phyloP scores from a whole-genome alignment of 1,140 invertebrate genomes.

The Popillia japonica region DNA sequence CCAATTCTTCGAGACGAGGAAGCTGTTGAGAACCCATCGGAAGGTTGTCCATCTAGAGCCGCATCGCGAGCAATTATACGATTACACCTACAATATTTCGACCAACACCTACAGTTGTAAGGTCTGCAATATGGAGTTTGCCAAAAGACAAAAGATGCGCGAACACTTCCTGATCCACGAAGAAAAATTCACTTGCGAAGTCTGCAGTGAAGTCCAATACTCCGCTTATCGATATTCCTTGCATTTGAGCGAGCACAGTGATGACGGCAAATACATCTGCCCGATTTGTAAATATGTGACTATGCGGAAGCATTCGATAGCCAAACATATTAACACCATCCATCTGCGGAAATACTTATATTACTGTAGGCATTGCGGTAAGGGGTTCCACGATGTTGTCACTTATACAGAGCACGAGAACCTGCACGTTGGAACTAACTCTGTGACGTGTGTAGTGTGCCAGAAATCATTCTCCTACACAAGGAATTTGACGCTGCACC shows the following conservation, averaged over 20 bases:
- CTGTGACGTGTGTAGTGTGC: constrained; percentile 62
- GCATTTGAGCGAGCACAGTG: constrained; percentile 45
- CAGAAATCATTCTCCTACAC: constrained; percentile 51
- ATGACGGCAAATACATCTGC: constrained; percentile 30
- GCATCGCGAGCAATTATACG: not conserved
- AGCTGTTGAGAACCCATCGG: not conserved
- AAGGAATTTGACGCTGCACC: constrained; percentile 53
- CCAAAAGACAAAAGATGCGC: constrained; percentile 46
- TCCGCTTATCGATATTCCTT: constrained; percentile 47
- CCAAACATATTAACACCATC: constrained; percentile 50
- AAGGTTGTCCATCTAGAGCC: not conserved
- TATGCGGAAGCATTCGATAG: constrained; percentile 45
- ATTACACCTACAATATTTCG: not conserved
- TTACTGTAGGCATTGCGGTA: constrained; percentile 63
- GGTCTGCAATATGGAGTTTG: not conserved
- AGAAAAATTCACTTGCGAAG: not conserved
- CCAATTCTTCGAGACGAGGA: not conserved
- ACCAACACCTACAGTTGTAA: not conserved
- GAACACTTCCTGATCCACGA: constrained; percentile 50
- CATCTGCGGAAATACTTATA: constrained; percentile 58
- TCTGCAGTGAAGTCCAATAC: constrained; percentile 39
- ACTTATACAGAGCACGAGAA: constrained; percentile 66
- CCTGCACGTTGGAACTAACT: constrained; percentile 73
- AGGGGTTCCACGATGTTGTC: constrained; percentile 59
- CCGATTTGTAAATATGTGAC: constrained; percentile 49